Percentiles rank a stretch among this genome's conserved stretches.
phyloP scores from a whole-genome alignment of 1,140 invertebrate species.

The Hyles euphorbiae region DNA sequence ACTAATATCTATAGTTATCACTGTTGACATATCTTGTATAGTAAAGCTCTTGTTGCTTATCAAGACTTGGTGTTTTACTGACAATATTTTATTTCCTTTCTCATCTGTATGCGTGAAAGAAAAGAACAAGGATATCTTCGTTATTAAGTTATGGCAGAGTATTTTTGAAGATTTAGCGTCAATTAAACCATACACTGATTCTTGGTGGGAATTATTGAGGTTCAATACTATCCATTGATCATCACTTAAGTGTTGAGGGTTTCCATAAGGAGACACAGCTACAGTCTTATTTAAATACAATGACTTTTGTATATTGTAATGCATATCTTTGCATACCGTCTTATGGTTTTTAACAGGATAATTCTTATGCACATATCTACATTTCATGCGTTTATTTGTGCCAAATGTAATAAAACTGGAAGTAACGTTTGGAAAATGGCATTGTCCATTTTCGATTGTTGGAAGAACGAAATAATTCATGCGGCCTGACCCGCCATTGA shows the following conservation, averaged over 20 bases:
- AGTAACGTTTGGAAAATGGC: constrained; percentile 32
- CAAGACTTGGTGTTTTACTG: constrained; percentile 23
- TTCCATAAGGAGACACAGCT: constrained; percentile 47
- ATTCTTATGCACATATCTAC: constrained; percentile 29
- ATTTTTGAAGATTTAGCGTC: constrained; percentile 31
- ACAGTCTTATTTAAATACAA: constrained; percentile 31
- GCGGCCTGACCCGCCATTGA: constrained; percentile 23
- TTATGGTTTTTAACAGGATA: constrained; percentile 29
- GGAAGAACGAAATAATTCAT: constrained; percentile 32
- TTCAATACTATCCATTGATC: constrained; percentile 40
- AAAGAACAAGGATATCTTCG: constrained; percentile 37
- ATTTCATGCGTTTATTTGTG: constrained; percentile 46
- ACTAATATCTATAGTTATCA: constrained; percentile 45
- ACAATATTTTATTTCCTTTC: constrained; percentile 39
- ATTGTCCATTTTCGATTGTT: constrained; percentile 41
- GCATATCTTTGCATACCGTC: constrained; percentile 36
- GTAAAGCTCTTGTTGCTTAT: constrained; percentile 39
- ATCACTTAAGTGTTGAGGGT: constrained; percentile 37
- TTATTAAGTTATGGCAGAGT: constrained; percentile 45
- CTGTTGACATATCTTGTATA: constrained; percentile 33
- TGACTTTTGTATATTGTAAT: constrained; percentile 33
- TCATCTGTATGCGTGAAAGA: constrained; percentile 32
- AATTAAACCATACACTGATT: constrained; percentile 36
- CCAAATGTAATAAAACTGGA: constrained; percentile 46
- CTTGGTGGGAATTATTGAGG: constrained; percentile 13